Conservation (phyloP, 2,888 invertebrate genomes). For the Phorcus lineatus region DNA sequence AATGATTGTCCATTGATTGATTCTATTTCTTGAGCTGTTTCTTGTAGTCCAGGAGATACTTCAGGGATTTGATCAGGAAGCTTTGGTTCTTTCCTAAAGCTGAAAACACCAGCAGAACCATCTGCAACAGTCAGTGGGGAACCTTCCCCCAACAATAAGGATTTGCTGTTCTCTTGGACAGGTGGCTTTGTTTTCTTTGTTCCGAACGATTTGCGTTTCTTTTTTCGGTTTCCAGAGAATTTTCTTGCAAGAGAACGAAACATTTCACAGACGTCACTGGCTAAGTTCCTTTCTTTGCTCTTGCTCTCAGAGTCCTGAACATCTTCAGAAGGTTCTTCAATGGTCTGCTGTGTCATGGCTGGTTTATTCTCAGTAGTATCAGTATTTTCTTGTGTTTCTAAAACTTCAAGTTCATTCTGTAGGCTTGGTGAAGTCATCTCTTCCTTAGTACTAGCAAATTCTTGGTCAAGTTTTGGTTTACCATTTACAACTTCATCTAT, state of each 20-base stretch:
- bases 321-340: too few species aligned
- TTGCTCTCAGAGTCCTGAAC: not conserved
- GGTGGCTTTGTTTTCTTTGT: not conserved
- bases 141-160: not conserved
- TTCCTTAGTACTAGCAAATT: too few species aligned
- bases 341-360: too few species aligned
- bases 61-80: not conserved
- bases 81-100: not conserved
- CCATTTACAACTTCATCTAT: too few species aligned
- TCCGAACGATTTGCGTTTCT: not conserved
- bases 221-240: not conserved
- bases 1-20: not conserved
- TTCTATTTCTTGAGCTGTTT: not conserved
- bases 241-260: not conserved
- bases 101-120: not conserved
- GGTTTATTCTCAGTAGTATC: too few species aligned
- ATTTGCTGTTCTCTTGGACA: too few species aligned
- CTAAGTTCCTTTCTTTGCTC: conserved; percentile 1
- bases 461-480: too few species aligned
- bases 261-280: conserved; percentile 1
- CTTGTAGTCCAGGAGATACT: not conserved
- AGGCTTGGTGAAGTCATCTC: too few species aligned
- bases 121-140: not conserved
- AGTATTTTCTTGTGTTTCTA: too few species aligned
- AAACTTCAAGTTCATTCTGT: too few species aligned